Evolutionary conservation across 2,113 vertebrate species (phyloP).

Genomic region (Haemorhous mexicanus): DNA sequence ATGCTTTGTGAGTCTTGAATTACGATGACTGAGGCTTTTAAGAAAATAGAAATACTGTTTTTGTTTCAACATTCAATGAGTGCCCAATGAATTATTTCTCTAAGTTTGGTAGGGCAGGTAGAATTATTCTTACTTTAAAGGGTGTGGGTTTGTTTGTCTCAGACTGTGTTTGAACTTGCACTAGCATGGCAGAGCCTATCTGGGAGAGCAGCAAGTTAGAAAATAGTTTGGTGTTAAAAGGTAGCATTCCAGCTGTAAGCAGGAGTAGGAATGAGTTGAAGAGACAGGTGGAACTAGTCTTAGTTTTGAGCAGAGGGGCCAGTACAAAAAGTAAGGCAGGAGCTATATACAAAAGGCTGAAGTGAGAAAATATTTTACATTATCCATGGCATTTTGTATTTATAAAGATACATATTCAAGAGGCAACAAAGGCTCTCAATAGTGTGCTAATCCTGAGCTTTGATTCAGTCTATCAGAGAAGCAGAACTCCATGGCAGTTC

Average conservation of each 20-base stretch:
- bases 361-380: neutral
- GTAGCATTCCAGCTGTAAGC: neutral
- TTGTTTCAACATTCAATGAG: neutral
- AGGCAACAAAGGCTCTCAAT: neutral
- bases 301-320: neutral
- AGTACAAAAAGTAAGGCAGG: neutral
- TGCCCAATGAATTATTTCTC: neutral
- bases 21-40: neutral
- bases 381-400: neutral
- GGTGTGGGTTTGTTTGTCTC: neutral
- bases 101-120: neutral
- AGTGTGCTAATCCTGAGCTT: neutral
- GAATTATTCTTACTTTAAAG: neutral
- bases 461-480: neutral
- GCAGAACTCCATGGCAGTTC: neutral
- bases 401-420: neutral
- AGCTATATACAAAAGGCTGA: neutral
- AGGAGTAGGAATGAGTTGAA: neutral
- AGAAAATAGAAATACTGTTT: neutral
- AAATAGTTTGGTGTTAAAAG: neutral
- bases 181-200: neutral
- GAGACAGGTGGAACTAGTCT: neutral
- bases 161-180: neutral
- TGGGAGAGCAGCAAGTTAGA: neutral
- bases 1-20: neutral